Conservation (phyloP, 2,888 invertebrate genomes). For the Cynaeus angustus region DNA sequence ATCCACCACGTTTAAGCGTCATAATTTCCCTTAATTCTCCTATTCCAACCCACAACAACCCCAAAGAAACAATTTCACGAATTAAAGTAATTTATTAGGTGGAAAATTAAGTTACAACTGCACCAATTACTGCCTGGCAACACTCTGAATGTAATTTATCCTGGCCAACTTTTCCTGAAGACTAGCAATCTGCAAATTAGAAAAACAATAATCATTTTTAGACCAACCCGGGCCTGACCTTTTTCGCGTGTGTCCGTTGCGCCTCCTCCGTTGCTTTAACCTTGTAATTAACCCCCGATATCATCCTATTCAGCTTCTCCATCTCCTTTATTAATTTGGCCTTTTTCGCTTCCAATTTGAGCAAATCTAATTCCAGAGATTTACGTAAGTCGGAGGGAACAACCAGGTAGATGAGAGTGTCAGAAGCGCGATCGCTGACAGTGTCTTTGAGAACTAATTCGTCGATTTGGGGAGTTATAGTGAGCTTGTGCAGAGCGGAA, state of each 20-base stretch:
- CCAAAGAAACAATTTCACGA: conserved; percentile 28
- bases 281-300: conserved; percentile 62
- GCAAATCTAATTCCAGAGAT: conserved; percentile 61
- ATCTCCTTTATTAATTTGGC: conserved; percentile 66
- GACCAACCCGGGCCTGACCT: conserved; percentile 56
- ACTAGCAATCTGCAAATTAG: conserved; percentile 39
- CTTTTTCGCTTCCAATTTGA: conserved; percentile 64
- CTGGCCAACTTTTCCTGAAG: conserved; percentile 43
- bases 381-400: conserved; percentile 64
- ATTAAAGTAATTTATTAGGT: conserved; percentile 48
- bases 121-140: conserved; percentile 39
- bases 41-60: not conserved
- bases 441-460: conserved; percentile 29
- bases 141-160: conserved; percentile 44
- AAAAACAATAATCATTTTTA: conserved; percentile 1
- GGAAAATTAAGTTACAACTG: conserved; percentile 43
- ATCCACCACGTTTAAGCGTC: not conserved
- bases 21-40: not conserved
- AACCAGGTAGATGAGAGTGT: conserved; percentile 61
- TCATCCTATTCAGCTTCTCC: conserved; percentile 64
- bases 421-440: conserved; percentile 61
- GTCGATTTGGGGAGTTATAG: conserved; percentile 29
- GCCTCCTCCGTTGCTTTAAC: conserved; percentile 61
- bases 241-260: conserved; percentile 64
- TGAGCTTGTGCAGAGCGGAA: conserved; percentile 58